Evolutionary conservation across 2,113 vertebrate species (phyloP), one percentile per base, ranked within the genome.

Genomic region (Callorhinus ursinus): DNA sequence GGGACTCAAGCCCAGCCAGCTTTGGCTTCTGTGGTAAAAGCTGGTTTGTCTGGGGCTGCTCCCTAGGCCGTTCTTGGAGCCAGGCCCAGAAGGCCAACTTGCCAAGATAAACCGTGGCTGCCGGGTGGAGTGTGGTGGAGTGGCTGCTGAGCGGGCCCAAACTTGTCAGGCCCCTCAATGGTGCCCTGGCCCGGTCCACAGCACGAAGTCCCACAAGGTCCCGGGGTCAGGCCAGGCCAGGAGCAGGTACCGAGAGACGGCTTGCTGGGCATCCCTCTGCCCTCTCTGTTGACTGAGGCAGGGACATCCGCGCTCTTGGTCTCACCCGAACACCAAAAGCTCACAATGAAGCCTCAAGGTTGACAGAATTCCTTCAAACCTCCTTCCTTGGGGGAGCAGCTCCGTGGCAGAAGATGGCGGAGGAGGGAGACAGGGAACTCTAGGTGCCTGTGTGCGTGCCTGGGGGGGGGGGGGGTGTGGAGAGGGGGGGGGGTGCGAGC

Each of bases 31-130:
- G 97, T 85, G 97, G 97, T 77, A 18, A 96, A 89, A 90, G 71
- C 39, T 71, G 53, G 87, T 94, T 97, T 96, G 71, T 98, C 82
- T 96, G 74, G 74, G 97, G 96, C 93, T 13, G 71, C 33, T 90
- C 63, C 93, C 71, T 67, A 94, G 84, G 57, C 63, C 74, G 57
- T 90, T 53, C 69, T 53, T 95, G 97, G 96, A 96, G 33, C 13
- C 6, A 0, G 63, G 96, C 96, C 97, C 22, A 39, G 69, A 65
- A 33, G 61, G 59, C 83, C 31, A 51, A 13, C 82, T 93, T 42
- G 97, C 98, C 98, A 98, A 98, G 42, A 97, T 76, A 95, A 96
- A 97, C 26, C 79, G 76, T 90, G 96, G 98, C 88, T 67, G 69
- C 49, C 1, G 9, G 77, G n/a, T 69, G 39, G 82, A 88, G 86